Evolutionary conservation across 2,113 vertebrate species (phyloP).

Genomic region (Solea senegalensis): DNA sequence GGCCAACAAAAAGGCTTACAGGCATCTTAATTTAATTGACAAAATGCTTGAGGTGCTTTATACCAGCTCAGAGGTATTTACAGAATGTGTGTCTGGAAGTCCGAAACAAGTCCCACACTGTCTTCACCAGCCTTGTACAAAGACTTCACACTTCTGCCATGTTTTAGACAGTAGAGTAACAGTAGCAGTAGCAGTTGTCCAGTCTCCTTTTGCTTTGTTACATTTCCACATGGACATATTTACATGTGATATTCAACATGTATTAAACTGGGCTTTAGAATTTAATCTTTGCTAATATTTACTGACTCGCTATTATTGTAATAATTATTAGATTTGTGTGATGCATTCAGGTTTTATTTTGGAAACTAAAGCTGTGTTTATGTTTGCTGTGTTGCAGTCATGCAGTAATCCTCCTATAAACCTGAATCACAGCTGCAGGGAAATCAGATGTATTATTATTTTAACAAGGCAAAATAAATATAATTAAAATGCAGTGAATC

Average conservation of each 20-base stretch:
- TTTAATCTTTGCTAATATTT: constrained; percentile 2
- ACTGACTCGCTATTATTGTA: background rate
- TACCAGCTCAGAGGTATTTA: constrained; percentile 27
- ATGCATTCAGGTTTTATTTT: constrained; percentile 9
- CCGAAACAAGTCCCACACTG: background rate
- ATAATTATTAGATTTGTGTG: background rate
- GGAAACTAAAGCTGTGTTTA: background rate
- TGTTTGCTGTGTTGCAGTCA: background rate
- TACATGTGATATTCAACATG: background rate
- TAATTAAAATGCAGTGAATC: background rate
- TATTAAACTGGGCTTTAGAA: background rate
- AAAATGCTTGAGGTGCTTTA: constrained; percentile 6
- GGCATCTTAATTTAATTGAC: constrained; percentile 28
- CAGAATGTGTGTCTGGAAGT: constrained; percentile 26
- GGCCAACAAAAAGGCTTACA: background rate
- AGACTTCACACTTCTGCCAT: constrained; percentile 4
- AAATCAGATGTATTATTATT: constrained; percentile 2
- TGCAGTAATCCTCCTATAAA: background rate
- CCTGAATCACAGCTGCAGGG: background rate
- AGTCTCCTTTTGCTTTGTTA: too few relatives aligned
- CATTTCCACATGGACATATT: background rate
- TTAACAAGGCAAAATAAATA: constrained; percentile 1
- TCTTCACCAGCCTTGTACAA: background rate
- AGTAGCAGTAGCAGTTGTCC: too few relatives aligned
- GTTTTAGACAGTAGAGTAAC: background rate